A percentile compares a stretch with the other conserved stretches of the same genome.
Evolutionary conservation across 2,113 vertebrate species (phyloP).

Genomic region (Ameiurus melas): DNA sequence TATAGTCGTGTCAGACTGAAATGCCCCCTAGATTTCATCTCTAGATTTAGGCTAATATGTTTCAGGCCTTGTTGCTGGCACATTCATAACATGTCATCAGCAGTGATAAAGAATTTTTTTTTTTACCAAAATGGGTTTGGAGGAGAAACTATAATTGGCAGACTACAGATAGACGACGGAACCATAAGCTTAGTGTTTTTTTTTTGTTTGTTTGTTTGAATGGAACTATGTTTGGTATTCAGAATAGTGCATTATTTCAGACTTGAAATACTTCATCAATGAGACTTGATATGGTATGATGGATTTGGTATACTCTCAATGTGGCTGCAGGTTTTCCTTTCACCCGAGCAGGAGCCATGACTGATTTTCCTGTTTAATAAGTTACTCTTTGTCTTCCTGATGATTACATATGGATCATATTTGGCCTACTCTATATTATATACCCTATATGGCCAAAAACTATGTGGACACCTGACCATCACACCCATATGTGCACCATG

Average conservation of each 20-base stretch:
- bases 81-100: background rate
- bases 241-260: background rate
- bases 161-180: background rate
- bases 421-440: background rate
- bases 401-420: background rate
- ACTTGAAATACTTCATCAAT: background rate
- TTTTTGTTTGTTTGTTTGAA: background rate
- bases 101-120: background rate
- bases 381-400: background rate
- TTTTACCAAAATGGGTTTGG: background rate
- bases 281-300: background rate
- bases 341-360: background rate
- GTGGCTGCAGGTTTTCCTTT: background rate
- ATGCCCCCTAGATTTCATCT: background rate
- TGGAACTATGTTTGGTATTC: background rate
- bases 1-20: background rate
- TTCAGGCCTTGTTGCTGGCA: background rate
- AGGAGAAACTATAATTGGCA: background rate
- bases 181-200: background rate
- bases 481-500: too few species aligned
- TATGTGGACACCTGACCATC: too few species aligned
- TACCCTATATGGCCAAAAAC: background rate
- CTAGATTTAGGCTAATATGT: background rate
- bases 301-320: too few species aligned
- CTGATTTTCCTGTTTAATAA: background rate